Conservation (phyloP, 1,140 invertebrate species). For the Megathymus violae region DNA sequence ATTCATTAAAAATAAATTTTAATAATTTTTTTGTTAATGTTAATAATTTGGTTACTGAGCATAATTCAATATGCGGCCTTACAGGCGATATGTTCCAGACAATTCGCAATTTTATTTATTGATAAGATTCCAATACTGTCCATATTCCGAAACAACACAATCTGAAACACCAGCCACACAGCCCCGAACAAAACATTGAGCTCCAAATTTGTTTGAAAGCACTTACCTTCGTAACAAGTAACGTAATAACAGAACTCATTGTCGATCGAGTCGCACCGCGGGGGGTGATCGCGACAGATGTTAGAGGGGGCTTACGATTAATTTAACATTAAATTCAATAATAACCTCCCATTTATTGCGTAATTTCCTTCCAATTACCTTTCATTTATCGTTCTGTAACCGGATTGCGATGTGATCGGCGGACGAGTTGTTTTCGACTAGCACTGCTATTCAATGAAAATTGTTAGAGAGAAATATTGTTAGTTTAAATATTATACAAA, state of each 20-base stretch:
- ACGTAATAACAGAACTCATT: conserved; percentile 59
- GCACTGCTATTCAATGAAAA: too few species aligned
- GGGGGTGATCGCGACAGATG: conserved; percentile 68
- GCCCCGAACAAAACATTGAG: conserved; percentile 16
- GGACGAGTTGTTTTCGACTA: conserved; percentile 32
- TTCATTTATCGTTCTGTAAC: conserved; percentile 78
- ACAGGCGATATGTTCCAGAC: too few species aligned
- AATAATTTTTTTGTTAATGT: too few species aligned
- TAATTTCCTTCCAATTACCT: conserved; percentile 81
- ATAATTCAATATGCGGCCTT: too few species aligned
- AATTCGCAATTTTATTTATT: too few species aligned
- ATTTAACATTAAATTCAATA: conserved; percentile 83
- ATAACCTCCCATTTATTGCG: conserved; percentile 79
- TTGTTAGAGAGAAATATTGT: too few species aligned
- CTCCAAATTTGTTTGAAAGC: conserved; percentile 49
- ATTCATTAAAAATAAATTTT: too few species aligned
- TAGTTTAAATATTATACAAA: too few species aligned
- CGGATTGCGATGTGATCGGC: conserved; percentile 63
- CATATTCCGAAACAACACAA: neutral
- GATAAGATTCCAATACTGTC: too few species aligned
- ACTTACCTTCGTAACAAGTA: conserved; percentile 51
- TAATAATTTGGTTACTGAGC: too few species aligned
- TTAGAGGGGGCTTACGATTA: conserved; percentile 65
- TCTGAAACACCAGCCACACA: conserved; percentile 2
- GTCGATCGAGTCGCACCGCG: conserved; percentile 38